These are phyloP conservation scores for Patella caerulea DNA, from an alignment of 2,888 invertebrate genomes.

Conservation along the genomic window DNA sequence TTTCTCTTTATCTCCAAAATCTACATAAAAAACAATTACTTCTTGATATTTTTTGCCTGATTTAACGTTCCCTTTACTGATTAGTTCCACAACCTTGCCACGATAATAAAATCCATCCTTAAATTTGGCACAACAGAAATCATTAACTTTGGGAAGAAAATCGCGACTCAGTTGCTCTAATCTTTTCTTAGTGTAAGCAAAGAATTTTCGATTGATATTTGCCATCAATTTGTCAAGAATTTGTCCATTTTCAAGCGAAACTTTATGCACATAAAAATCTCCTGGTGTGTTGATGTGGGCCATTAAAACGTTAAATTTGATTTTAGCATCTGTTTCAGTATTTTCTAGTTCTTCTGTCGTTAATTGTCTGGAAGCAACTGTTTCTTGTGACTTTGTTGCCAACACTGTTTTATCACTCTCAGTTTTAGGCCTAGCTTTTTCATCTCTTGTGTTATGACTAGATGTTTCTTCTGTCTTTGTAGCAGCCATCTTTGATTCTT, in stretches of 20 bases:
- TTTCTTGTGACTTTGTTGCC: too few species aligned
- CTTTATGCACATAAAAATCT: conserved; percentile 59
- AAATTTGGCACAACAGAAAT: conserved; percentile 88
- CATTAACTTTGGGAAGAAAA: conserved; percentile 73
- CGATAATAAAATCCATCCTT: conserved; percentile 85
- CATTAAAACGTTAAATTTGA: conserved; percentile 48
- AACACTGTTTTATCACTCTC: not conserved
- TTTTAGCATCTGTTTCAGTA: not conserved
- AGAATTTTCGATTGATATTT: conserved; percentile 45
- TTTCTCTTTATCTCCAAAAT: conserved; percentile 88
- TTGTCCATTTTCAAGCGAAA: conserved; percentile 43
- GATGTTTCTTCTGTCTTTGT: not conserved
- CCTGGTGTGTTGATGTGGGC: conserved; percentile 57
- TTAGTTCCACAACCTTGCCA: conserved; percentile 63
- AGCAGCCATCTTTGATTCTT: not conserved
- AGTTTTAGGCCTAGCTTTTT: not conserved
- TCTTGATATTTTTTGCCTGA: conserved; percentile 13
- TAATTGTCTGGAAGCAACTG: too few species aligned
- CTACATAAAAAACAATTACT: conserved; percentile 81
- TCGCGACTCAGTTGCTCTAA: conserved; percentile 43
- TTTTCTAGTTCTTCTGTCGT: not conserved
- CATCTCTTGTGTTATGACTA: not conserved
- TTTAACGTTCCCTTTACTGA: not conserved
- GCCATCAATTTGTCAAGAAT: conserved; percentile 50
- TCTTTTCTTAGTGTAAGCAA: conserved; percentile 38